phyloP scores from a whole-genome alignment of 2,113 vertebrate genomes.

The Sterrhoptilus dennistouni region DNA sequence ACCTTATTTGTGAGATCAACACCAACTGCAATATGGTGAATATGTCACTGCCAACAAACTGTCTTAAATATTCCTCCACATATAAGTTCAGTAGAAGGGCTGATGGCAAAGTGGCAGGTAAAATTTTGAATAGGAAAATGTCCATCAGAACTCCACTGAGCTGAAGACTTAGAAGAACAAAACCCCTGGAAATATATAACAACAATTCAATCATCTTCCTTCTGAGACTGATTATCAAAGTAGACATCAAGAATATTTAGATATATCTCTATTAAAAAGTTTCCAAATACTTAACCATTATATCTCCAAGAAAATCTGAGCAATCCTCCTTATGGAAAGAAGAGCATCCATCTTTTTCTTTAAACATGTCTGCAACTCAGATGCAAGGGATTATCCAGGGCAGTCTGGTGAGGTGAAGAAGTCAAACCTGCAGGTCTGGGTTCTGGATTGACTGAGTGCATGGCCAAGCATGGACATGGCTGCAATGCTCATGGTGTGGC shows the following conservation, averaged over 20 bases:
- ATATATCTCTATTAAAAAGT: background rate
- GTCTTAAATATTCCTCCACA: background rate
- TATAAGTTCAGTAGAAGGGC: background rate
- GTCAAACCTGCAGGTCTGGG: background rate
- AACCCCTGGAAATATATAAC: background rate
- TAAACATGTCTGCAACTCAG: background rate
- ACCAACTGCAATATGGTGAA: background rate
- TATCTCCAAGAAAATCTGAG: background rate
- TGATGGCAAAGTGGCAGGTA: background rate
- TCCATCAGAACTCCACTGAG: background rate
- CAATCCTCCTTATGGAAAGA: background rate
- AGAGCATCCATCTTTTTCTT: background rate
- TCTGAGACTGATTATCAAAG: background rate
- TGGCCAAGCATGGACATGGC: background rate
- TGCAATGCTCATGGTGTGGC: background rate
- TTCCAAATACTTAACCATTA: background rate
- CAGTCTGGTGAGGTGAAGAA: background rate
- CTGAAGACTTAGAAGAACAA: background rate
- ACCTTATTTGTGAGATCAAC: constrained; percentile 11
- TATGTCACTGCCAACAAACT: background rate
- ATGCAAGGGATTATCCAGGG: background rate
- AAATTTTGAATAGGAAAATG: background rate
- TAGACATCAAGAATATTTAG: background rate
- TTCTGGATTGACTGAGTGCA: background rate
- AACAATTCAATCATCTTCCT: background rate